Percentiles rank a stretch among this genome's conserved stretches.
Evolutionary conservation across 2,888 invertebrate genomes (phyloP).

Genomic region (Asteroscopus sphinx): DNA sequence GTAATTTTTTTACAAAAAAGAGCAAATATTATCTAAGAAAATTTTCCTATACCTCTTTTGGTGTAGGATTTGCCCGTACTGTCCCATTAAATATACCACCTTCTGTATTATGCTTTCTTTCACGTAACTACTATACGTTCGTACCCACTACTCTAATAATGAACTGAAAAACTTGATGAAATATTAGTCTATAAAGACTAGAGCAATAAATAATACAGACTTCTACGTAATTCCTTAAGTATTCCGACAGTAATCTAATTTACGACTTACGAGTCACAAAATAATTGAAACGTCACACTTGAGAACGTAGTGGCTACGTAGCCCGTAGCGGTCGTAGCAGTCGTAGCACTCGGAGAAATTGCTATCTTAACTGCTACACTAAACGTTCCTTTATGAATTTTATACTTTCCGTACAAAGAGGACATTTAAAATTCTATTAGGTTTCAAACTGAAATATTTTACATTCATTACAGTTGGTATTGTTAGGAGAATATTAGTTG

Average conservation of each 20-base stretch:
- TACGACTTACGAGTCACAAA: constrained; percentile 55
- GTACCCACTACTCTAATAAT: no score
- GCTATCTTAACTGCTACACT: constrained; percentile 32
- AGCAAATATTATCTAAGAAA: no score
- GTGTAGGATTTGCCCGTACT: no score
- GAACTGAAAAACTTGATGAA: no score
- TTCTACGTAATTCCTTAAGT: constrained; percentile 10
- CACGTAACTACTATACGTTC: no score
- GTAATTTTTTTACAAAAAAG: no score
- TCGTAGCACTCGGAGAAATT: constrained; percentile 53
- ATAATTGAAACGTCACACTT: constrained; percentile 61
- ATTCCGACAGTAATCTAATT: constrained; percentile 35
- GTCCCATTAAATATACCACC: no score
- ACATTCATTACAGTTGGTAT: neutral
- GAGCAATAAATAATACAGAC: constrained; percentile 2
- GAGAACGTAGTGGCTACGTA: constrained; percentile 35
- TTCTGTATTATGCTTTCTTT: no score
- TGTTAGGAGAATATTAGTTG: neutral
- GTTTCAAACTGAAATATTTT: constrained; percentile 24
- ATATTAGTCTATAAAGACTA: neutral
- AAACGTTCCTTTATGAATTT: constrained; percentile 48
- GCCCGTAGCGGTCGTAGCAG: constrained; percentile 41
- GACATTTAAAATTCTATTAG: constrained; percentile 26
- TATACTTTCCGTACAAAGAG: constrained; percentile 46
- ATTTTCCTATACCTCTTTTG: no score